These are phyloP conservation scores for Pristionchus japonicus DNA, from an alignment of 2,888 invertebrate species.

Conservation along the genomic window DNA sequence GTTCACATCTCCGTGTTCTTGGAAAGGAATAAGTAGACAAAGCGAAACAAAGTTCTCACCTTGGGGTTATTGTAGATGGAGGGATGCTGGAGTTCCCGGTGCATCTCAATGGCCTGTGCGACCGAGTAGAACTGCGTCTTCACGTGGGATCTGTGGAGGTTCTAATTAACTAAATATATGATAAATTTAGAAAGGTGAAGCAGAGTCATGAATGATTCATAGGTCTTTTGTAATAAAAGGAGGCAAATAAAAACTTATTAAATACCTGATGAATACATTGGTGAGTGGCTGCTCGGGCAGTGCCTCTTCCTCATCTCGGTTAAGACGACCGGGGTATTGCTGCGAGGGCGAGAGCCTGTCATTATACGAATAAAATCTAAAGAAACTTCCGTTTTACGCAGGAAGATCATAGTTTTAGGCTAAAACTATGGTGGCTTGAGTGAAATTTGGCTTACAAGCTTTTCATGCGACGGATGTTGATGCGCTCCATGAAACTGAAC, in stretches of 20 bases:
- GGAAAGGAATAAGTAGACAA: background rate
- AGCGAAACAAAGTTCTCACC: background rate
- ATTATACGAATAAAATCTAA: background rate
- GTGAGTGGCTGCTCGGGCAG: constrained; percentile 65
- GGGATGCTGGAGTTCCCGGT: constrained; percentile 87
- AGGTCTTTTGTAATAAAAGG: background rate
- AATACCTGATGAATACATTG: constrained; percentile 63
- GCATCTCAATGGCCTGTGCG: constrained; percentile 84
- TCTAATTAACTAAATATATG: constrained; percentile 10
- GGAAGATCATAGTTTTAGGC: background rate
- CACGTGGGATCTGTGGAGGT: constrained; percentile 57
- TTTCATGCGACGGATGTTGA: constrained; percentile 71
- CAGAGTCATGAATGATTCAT: background rate
- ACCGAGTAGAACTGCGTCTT: constrained; percentile 82
- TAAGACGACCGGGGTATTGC: constrained; percentile 68
- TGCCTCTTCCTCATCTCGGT: constrained; percentile 63
- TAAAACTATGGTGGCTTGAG: background rate
- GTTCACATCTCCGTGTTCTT: too few species aligned
- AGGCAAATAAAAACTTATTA: background rate
- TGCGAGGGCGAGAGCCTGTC: constrained; percentile 70
- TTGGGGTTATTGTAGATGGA: constrained; percentile 86
- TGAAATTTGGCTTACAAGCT: constrained; percentile 54
- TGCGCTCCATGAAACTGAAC: constrained; percentile 72
- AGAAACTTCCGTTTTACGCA: background rate
- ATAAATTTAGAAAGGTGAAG: background rate